Base-by-base conservation (phyloP, 92 coral and sea anemone genomes). In the Zoanthus sociatus region DNA sequence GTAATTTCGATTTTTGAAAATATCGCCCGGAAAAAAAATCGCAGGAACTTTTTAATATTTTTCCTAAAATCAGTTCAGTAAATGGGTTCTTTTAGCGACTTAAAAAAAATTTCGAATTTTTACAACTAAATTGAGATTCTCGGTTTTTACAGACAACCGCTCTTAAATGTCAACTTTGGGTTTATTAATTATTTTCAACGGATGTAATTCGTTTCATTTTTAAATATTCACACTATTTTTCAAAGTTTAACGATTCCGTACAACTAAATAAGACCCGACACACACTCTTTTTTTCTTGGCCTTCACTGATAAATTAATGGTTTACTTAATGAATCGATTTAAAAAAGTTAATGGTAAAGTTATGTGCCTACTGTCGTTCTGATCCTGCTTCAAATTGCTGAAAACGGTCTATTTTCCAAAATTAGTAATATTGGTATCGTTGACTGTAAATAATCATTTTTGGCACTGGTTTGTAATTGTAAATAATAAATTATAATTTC, bases 351-450 rank as follows among this genome's bases (percentile, higher is more conserved):
- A 64, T 64, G 71, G 71, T 12, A 64, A 64, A 64, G 71, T 20
- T 30, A 12, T 64, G 18, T 64, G 71, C 71, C 71, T 64, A 64
- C 71, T 64, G 71, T 64, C 71, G 71, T 64, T 64, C 71, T 4
- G 71, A 20, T 64, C 9, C 71, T 64, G 16, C 71, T 64, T 13
- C 73, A 14, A 68, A 68, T 20, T 68, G 73, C 42, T 20, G 73
- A 68, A 68, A 68, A 68, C 42, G 37, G 73, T 6, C 32, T 68
- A 44, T 68, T 68, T 68, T 68, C 5, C 73, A 31, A 68, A 68
- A 68, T 68, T 68, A 68, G 73, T 68, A 68, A 68, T 44, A 68
- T n/a, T n/a, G n/a, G n/a, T 68, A n/a, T 68, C n/a, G 42, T 33
- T 33, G 42, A 33, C 42, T n/a, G n/a, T n/a, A n/a, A n/a, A n/a